A percentile compares a stretch with the other conserved stretches of the same genome.
These are phyloP conservation scores for Acleris holmiana DNA, from an alignment of 2,888 invertebrate genomes.

Conservation along the genomic window DNA sequence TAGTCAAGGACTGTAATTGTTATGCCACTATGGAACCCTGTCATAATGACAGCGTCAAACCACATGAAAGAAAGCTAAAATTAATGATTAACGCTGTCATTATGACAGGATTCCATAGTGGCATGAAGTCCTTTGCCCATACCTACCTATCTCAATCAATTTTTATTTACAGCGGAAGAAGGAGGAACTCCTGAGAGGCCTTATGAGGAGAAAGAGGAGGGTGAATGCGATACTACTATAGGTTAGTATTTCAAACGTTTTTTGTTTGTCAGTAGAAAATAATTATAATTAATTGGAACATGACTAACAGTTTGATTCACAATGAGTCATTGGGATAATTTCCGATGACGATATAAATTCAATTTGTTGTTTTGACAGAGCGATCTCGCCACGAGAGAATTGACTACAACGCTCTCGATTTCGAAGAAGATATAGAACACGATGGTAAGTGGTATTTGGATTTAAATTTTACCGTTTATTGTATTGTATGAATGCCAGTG, in stretches of 20 bases:
- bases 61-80: too few species aligned
- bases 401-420: conserved; percentile 90
- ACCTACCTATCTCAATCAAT: too few species aligned
- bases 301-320: neutral
- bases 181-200: conserved; percentile 70
- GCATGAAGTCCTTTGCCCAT: too few species aligned
- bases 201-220: conserved; percentile 71
- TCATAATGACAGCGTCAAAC: too few species aligned
- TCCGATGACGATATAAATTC: too few species aligned
- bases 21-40: too few species aligned
- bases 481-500: too few species aligned
- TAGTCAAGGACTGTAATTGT: too few species aligned
- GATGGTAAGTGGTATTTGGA: conserved; percentile 61
- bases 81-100: too few species aligned
- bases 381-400: conserved; percentile 73
- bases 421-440: conserved; percentile 86
- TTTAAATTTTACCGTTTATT: too few species aligned
- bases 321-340: neutral
- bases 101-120: too few species aligned
- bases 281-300: neutral
- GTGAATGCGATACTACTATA: conserved; percentile 73
- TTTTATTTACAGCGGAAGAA: conserved; percentile 56
- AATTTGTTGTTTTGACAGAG: conserved; percentile 51
- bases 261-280: too few species aligned
- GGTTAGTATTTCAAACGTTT: conserved; percentile 50